Percentiles rank a stretch among this genome's conserved stretches.
Evolutionary conservation across 2,888 invertebrate species (phyloP).

Genomic region (Vannuccia rotundouncinata): DNA sequence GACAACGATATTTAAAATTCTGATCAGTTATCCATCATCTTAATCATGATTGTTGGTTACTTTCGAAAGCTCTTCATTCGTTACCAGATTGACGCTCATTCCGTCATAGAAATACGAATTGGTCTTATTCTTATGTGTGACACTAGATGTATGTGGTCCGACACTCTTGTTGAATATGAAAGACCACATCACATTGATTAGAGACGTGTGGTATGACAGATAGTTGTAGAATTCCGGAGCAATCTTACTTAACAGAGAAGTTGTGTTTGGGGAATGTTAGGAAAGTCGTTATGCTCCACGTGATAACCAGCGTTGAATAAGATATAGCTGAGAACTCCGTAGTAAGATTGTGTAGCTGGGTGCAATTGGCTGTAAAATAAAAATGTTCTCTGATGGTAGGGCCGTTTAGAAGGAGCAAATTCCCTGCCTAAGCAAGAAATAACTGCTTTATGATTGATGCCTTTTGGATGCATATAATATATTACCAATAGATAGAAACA

Average conservation of each 20-base stretch:
- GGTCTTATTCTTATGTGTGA: constrained; percentile 40
- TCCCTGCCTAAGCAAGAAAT: too few species aligned
- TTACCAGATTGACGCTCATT: too few species aligned
- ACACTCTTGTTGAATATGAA: constrained; percentile 88
- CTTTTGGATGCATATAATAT: too few species aligned
- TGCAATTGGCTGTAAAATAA: too few species aligned
- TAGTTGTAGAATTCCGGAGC: constrained; percentile 89
- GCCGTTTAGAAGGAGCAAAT: too few species aligned
- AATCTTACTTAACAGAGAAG: constrained; percentile 70
- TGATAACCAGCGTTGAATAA: constrained; percentile 98
- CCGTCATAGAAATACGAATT: constrained; percentile 29
- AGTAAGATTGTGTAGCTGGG: constrained; percentile 96
- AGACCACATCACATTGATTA: constrained; percentile 83
- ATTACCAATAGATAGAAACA: too few species aligned
- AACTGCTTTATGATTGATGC: too few species aligned
- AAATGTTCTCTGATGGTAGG: too few species aligned
- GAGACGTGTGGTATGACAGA: constrained; percentile 85
- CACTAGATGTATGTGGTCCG: constrained; percentile 82
- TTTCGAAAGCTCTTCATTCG: too few species aligned
- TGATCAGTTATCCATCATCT: too few species aligned
- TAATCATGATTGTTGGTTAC: too few species aligned
- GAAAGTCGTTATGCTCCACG: constrained; percentile 98
- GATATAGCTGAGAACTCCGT: constrained; percentile 87
- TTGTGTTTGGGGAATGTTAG: constrained; percentile 69
- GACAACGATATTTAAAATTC: too few species aligned